phyloP scores from a whole-genome alignment of 2,888 invertebrate genomes.

The Torymus aiolomorphi region DNA sequence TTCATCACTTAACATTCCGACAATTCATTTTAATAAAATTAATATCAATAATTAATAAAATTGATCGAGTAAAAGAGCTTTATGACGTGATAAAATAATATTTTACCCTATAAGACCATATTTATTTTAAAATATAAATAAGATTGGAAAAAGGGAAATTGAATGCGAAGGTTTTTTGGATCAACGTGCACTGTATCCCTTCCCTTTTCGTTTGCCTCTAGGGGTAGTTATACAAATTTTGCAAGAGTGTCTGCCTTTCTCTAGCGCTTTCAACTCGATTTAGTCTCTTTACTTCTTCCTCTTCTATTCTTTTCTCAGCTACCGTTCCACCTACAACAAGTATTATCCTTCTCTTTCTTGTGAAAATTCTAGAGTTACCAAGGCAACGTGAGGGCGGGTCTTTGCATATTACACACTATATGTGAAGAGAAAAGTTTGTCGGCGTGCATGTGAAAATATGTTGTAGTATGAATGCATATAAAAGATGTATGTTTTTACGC shows the following conservation, averaged over 20 bases:
- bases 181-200: conserved; percentile 71
- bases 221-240: conserved; percentile 75
- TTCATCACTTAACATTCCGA: no score
- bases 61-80: no score
- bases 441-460: conserved; percentile 63
- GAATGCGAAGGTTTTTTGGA: conserved; percentile 67
- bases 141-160: conserved; percentile 41
- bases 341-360: conserved; percentile 62
- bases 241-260: conserved; percentile 73
- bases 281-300: conserved; percentile 58
- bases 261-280: conserved; percentile 59
- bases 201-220: conserved; percentile 65
- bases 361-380: conserved; percentile 71
- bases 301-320: conserved; percentile 40
- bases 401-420: conserved; percentile 75
- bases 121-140: conserved; percentile 14
- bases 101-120: no score
- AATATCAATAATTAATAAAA: no score
- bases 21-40: no score
- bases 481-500: conserved; percentile 3
- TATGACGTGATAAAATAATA: no score
- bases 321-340: conserved; percentile 57
- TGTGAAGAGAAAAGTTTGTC: conserved; percentile 73
- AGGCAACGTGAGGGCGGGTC: conserved; percentile 73
- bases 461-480: conserved; percentile 1